phyloP scores from a whole-genome alignment of 2,797 vertebrate genomes.

The Scolopax bukidnonensis region DNA sequence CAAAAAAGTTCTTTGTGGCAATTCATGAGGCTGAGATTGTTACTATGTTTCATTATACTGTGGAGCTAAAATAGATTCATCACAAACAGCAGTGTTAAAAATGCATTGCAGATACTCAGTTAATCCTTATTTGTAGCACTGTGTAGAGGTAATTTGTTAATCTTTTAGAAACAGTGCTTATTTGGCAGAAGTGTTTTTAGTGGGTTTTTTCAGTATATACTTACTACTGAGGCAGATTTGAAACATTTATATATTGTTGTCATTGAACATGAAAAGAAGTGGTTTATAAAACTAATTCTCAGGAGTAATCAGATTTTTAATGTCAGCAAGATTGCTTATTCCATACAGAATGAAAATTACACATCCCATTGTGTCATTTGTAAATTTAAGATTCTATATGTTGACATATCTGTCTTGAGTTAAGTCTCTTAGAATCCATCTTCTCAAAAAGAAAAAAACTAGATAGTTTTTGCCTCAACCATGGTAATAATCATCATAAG shows the following conservation, averaged over 20 bases:
- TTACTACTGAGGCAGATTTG: neutral
- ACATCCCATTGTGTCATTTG: neutral
- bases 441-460: neutral
- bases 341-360: neutral
- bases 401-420: neutral
- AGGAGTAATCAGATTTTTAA: neutral
- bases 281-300: neutral
- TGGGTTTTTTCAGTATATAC: fast-evolving
- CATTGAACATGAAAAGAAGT: neutral
- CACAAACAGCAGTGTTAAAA: neutral
- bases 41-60: neutral
- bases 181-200: neutral
- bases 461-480: neutral
- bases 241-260: neutral
- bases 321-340: neutral
- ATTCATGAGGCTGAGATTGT: neutral
- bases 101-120: neutral
- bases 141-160: neutral
- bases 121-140: neutral
- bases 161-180: neutral
- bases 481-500: neutral
- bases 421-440: neutral
- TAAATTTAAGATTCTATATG: neutral
- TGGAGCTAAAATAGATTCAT: neutral
- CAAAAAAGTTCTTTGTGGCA: neutral